Evolutionary conservation across 2,113 vertebrate genomes (phyloP).

Genomic region (Phrynosoma platyrhinos): DNA sequence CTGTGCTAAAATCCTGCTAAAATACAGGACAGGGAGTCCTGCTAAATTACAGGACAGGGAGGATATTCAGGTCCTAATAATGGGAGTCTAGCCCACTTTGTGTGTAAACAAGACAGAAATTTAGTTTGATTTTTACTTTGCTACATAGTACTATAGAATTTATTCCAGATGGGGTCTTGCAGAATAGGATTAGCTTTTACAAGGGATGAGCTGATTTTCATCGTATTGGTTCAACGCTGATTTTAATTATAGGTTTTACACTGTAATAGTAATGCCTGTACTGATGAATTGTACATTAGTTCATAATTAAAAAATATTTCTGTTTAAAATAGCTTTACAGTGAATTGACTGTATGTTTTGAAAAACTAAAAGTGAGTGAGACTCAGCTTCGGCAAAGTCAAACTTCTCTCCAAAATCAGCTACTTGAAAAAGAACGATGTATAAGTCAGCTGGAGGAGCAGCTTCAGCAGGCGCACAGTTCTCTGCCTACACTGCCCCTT

Average conservation of each 20-base stretch:
- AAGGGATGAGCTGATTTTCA: not conserved
- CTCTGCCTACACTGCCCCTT: conserved; percentile 54
- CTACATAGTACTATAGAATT: not conserved
- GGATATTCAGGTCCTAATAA: not conserved
- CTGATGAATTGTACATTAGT: not conserved
- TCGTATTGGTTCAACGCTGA: not conserved
- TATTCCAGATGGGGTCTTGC: not conserved
- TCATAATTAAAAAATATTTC: not conserved
- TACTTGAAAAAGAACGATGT: conserved; percentile 83
- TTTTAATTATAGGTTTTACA: not conserved
- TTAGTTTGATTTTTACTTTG: not conserved
- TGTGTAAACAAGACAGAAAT: not conserved
- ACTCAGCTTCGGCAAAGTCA: conserved; percentile 81
- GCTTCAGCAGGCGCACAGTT: conserved; percentile 71
- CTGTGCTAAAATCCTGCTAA: not conserved
- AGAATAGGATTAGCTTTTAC: not conserved
- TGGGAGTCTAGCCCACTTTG: not conserved
- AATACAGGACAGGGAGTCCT: not conserved
- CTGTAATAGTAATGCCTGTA: not conserved
- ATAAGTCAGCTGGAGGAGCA: conserved; percentile 83
- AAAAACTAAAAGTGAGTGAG: conserved; percentile 85
- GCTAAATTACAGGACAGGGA: not conserved
- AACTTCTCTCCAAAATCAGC: conserved; percentile 80
- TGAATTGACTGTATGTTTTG: conserved; percentile 87
- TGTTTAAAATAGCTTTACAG: conserved; percentile 84